Evolutionary conservation across 2,113 vertebrate species (phyloP).

Genomic region (Mastomys natalensis): DNA sequence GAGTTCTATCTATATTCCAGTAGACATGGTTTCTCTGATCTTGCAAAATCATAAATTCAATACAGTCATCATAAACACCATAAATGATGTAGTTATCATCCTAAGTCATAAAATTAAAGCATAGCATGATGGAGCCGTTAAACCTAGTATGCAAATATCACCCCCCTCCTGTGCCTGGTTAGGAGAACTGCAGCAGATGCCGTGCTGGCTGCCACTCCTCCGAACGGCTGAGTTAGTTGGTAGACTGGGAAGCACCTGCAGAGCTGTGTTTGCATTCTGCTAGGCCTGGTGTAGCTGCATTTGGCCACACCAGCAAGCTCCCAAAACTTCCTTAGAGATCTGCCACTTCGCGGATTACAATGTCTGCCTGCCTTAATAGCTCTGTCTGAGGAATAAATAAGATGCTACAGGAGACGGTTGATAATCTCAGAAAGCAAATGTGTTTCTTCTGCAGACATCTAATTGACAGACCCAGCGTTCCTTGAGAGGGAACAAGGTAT

Average conservation of each 20-base stretch:
- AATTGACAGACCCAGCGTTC: background rate
- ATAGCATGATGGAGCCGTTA: conserved; percentile 12
- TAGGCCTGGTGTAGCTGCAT: accelerated
- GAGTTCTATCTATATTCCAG: background rate
- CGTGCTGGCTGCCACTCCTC: background rate
- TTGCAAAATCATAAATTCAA: conserved; percentile 30
- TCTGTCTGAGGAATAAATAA: background rate
- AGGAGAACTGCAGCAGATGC: background rate
- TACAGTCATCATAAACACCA: background rate
- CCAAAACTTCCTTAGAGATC: background rate
- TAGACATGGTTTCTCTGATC: background rate
- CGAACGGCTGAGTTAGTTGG: background rate
- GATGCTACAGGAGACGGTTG: background rate
- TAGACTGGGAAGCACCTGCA: background rate
- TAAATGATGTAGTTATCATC: conserved; percentile 58
- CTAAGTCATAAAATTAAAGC: conserved; percentile 62
- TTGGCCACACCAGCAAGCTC: background rate
- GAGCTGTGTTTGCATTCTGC: background rate
- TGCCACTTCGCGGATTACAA: background rate
- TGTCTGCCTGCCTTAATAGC: background rate
- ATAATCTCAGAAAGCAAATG: conserved; percentile 8
- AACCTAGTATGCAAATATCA: conserved; percentile 50
- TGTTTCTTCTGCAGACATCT: background rate
- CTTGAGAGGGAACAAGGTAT: background rate
- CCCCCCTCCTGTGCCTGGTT: background rate